phyloP scores from a whole-genome alignment of 2,797 vertebrate genomes.

The Hypotaenidia philippensis region DNA sequence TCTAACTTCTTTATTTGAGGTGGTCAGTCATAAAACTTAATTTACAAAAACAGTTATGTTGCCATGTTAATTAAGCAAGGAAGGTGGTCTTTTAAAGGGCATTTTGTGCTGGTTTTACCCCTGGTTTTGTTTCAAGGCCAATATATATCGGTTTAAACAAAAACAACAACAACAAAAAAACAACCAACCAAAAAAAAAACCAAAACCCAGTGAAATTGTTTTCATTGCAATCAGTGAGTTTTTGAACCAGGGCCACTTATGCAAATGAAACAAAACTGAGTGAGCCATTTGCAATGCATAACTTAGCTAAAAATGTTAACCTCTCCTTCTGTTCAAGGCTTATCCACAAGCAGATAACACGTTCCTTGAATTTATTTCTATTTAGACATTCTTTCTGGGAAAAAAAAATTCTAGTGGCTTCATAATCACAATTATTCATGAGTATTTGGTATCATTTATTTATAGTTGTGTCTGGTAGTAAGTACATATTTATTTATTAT shows the following conservation, averaged over 20 bases:
- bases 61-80: background rate
- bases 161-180: no score
- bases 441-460: constrained; percentile 36
- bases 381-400: constrained; percentile 2
- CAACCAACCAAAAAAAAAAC: background rate
- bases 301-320: constrained; percentile 70
- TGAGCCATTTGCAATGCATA: constrained; percentile 62
- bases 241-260: constrained; percentile 57
- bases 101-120: background rate
- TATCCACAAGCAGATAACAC: constrained; percentile 46
- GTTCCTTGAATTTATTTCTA: constrained; percentile 36
- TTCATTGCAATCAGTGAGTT: constrained; percentile 35
- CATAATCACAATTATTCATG: constrained; percentile 33
- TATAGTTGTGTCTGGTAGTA: background rate
- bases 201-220: background rate
- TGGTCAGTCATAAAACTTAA: background rate
- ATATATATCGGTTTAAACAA: background rate
- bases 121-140: background rate
- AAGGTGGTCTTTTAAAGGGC: background rate
- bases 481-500: constrained; percentile 17
- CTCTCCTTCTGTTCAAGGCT: constrained; percentile 61
- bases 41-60: background rate
- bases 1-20: background rate
- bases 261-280: constrained; percentile 41
- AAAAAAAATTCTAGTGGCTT: background rate